Base-by-base conservation (phyloP, 2,113 vertebrate genomes). In the Mirounga angustirostris region DNA sequence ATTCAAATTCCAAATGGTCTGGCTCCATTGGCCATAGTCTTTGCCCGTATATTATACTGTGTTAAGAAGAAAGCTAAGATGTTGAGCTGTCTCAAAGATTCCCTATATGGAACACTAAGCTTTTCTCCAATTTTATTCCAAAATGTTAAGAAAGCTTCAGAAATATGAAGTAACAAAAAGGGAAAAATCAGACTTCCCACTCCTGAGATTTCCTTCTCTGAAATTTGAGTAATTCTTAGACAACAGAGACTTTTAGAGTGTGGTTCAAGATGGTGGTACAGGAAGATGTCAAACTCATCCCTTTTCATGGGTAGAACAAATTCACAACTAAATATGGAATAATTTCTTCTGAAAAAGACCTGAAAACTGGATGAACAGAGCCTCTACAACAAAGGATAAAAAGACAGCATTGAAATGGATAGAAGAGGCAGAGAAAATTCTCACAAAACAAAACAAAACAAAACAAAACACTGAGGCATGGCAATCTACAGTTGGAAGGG, bases 91-190 rank as follows among this genome's bases (percentile, higher is more conserved):
- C 58, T 67, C 50, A 67, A 65, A 74, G 16, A 76, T 36, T 83
- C 50, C 24, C 18, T 28, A 85, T 4, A 46, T n/a, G 13, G 40
- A 73, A n/a, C 30, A 50, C 30, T 50, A 76, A 8, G 12, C 0
- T 59, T 96, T 97, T 94, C 24, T 50, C 9, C 2, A 89, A 84
- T 73, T 74, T 74, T 40, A 59, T 95, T 92, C 74, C 30, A 93
- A 88, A 95, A 52, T 43, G 86, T 91, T 3, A 61, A 78, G 52
- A 95, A 82, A 26, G 7, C 50, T 95, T 83, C n/a, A 83, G 33
- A 85, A 97, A 59, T 4, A 0, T 74, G 36, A 63, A 61, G 63
- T 86, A 69, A 89, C 4, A 89, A 81, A 93, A 95, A 26, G 12
- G 19, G 21, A 4, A 79, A 93, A 85, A 89, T 65, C 2, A 76